Evolutionary conservation across 2,113 vertebrate species (phyloP), one percentile per base, ranked within the genome.

Genomic region (Genyomyrus donnyi): DNA sequence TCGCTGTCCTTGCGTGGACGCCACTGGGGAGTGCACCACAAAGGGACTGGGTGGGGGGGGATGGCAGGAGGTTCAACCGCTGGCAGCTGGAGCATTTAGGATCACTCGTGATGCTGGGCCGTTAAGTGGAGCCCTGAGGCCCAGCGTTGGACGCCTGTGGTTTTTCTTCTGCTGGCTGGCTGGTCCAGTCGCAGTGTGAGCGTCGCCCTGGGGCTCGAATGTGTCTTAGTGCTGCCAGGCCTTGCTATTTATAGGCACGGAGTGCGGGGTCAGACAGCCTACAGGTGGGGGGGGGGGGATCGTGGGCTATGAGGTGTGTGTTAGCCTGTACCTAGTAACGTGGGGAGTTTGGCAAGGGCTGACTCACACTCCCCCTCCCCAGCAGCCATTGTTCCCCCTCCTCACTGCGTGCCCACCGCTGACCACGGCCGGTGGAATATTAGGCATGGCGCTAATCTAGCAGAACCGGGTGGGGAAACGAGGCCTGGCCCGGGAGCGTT

Each of bases 391-490:
- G 92, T 46, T 92, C 92, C 93, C 77, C 48, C 88, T 48, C 11
- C 92, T 93, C 92, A 90, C 92, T 86, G 91, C 91, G 88, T 87
- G 91, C 94, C 95, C 94, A 91, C 94, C 94, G 90, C 93, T 95
- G 94, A 94, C 94, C 94, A 95, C 94, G 90, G 74, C 35, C 2
- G 17, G 74, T 80, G 74, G 74, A 80, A 80, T 80, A 80, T 80
- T 80, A 35, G 88, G 94, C 93, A 93, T 93, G 95, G 93, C 92
- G 93, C 93, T 96, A 96, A 96, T 97, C 93, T 95, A 96, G 94
- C 95, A 95, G 93, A 93, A 93, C 93, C 92, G 91, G 70, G 50
- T 53, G 85, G 93, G 93, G 93, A 96, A 96, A 95, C 93, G 95
- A 96, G 95, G 94, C 91, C 91, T 1, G 90, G 91, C 90, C 93